A percentile compares a stretch with the other conserved stretches of the same genome.
Evolutionary conservation across 2,113 vertebrate species (phyloP).

Genomic region (Meles meles): DNA sequence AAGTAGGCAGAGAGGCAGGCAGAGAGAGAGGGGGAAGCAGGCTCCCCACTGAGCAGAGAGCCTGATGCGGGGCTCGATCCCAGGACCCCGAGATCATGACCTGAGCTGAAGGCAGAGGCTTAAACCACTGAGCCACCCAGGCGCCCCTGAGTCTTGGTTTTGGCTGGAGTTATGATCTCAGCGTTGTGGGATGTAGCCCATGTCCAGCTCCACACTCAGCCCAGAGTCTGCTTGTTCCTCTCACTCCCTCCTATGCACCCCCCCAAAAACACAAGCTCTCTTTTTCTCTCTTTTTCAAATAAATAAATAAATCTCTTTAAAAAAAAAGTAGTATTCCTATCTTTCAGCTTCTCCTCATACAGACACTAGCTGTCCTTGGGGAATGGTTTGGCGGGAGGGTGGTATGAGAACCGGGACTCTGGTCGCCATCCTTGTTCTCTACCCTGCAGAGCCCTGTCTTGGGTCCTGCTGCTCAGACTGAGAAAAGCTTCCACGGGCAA

Average conservation of each 20-base stretch:
- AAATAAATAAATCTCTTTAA: neutral
- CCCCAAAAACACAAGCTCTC: neutral
- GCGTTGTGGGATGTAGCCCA: neutral
- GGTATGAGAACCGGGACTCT: neutral
- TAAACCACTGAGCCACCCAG: too few species aligned
- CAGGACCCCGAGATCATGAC: too few species aligned
- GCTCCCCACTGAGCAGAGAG: too few species aligned
- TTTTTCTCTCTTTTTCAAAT: neutral
- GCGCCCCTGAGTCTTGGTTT: neutral
- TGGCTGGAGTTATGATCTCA: neutral
- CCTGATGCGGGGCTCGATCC: too few species aligned
- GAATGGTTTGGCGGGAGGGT: neutral
- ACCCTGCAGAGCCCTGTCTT: neutral
- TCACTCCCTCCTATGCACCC: neutral
- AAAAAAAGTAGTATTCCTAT: neutral
- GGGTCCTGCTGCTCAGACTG: neutral
- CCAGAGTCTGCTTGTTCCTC: neutral
- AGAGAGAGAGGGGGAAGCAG: too few species aligned
- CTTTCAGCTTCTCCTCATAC: neutral
- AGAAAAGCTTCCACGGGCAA: neutral
- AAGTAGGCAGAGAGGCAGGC: too few species aligned
- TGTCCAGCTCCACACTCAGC: neutral
- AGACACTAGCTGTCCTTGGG: fast-evolving
- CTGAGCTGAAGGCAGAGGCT: too few species aligned
- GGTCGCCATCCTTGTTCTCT: fast-evolving